Evolutionary conservation across 2,797 vertebrate species (phyloP).

Genomic region (Brachyalestes nurse): DNA sequence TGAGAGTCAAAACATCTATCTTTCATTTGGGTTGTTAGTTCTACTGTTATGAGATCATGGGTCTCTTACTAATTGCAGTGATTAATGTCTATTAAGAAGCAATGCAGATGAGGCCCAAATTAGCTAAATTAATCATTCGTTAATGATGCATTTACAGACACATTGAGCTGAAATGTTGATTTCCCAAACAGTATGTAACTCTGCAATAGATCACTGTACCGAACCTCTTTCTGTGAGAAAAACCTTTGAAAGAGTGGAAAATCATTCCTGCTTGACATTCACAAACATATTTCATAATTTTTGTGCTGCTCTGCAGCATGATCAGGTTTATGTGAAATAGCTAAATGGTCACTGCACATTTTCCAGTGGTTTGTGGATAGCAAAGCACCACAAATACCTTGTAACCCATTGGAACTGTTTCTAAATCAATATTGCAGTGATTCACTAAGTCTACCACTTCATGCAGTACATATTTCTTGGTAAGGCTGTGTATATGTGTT

Average conservation of each 20-base stretch:
- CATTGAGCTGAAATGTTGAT: background rate
- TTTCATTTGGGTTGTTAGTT: conserved; percentile 1
- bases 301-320: conserved; percentile 56
- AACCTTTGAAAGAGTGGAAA: conserved; percentile 19
- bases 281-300: conserved; percentile 45
- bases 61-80: background rate
- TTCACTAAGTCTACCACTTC: conserved; percentile 54
- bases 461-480: conserved; percentile 54
- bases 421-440: conserved; percentile 58
- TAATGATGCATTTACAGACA: background rate
- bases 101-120: background rate
- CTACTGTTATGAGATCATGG: background rate
- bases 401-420: conserved; percentile 65
- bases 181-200: background rate
- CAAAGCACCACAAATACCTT: conserved; percentile 61
- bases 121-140: conserved; percentile 9
- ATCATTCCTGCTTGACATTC: conserved; percentile 30
- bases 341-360: conserved; percentile 69
- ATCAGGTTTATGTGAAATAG: conserved; percentile 48
- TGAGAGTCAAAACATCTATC: background rate
- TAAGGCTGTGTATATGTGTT: conserved; percentile 65
- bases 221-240: conserved; percentile 8
- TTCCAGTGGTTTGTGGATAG: conserved; percentile 66
- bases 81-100: conserved; percentile 4
- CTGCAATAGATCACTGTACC: background rate